Conservation (phyloP, 2,888 invertebrate genomes). For the Didymodactylos carnosus region DNA sequence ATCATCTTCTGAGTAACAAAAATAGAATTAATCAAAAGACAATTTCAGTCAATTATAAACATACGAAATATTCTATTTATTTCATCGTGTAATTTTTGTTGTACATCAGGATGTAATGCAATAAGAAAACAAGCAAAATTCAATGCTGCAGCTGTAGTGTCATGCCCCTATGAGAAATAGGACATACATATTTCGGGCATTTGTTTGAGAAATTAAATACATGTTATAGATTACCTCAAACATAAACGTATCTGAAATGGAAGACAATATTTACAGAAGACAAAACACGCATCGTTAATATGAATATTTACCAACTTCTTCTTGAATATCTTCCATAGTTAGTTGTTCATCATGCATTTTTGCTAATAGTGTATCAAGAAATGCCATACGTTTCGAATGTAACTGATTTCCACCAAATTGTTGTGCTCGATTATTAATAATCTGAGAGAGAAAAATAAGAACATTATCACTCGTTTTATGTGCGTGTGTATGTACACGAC, state of each 20-base stretch:
- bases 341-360: background rate
- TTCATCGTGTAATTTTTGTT: background rate
- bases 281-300: too few relatives aligned
- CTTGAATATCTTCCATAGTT: background rate
- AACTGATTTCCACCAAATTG: too few relatives aligned
- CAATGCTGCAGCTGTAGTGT: background rate
- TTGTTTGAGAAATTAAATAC: too few relatives aligned
- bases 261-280: too few relatives aligned
- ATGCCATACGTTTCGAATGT: background rate
- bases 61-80: conserved; percentile 33
- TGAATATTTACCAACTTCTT: too few relatives aligned
- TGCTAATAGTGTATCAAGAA: background rate
- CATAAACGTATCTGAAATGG: background rate
- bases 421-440: too few relatives aligned
- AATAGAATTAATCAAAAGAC: background rate
- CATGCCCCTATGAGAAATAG: background rate
- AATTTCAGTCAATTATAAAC: too few relatives aligned
- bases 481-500: too few relatives aligned
- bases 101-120: background rate
- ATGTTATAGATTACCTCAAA: too few relatives aligned
- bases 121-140: background rate
- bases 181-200: too few relatives aligned
- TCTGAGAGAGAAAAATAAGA: too few relatives aligned
- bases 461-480: too few relatives aligned
- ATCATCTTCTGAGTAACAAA: conserved; percentile 19